Base-by-base conservation (phyloP, 2,888 invertebrate species). In the Diloba caeruleocephala region DNA sequence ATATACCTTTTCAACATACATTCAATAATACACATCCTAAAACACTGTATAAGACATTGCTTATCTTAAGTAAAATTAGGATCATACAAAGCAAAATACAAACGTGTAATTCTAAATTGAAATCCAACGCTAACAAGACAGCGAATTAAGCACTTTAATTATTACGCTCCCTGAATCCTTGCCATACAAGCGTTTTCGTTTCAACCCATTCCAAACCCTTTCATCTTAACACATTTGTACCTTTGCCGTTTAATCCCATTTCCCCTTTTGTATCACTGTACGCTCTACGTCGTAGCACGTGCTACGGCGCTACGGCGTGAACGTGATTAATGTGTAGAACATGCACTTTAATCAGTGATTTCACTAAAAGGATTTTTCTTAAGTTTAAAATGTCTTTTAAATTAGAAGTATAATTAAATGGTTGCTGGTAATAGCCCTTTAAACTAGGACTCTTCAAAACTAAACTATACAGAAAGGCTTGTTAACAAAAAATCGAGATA, bases 201-300 rank as follows among this genome's bases (percentile, higher is more conserved):
- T 44, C 12, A 34, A 43, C 25, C 55, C 45, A 36, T 49, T 59
- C 42, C 10, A 36, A 42, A 19, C 50, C 41, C 33, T 58, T 64
- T 64, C 41, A 58, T 51, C 48, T 52, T 42, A 42, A 54, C 29
- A 51, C 41, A 38, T 49, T 51, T 41, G 37, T 46, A 52, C 49
- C 31, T 52, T 37, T 38, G 33, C 31, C 34, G 17, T 43, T 61
- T 61, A 66, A 63, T 67, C 56, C 45, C 45, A 63, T 70, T 66
- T 39, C 38, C 19, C 14, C 19, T 13, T 14, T 41, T 58, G 33
- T 54, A 25, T 29, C 17, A 3, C 9, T 19, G 45, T 66, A 50
- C 67, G 49, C 39, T 46, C 60, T 71, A 61, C 63, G 52, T n/a
- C 75, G 78, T 78, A 79, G 78, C 71, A 74, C 57, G 53, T 65